A percentile compares a stretch with the other conserved stretches of the same genome.
Conservation (phyloP, 2,113 vertebrate species). For the Eulacestoma nigropectus region DNA sequence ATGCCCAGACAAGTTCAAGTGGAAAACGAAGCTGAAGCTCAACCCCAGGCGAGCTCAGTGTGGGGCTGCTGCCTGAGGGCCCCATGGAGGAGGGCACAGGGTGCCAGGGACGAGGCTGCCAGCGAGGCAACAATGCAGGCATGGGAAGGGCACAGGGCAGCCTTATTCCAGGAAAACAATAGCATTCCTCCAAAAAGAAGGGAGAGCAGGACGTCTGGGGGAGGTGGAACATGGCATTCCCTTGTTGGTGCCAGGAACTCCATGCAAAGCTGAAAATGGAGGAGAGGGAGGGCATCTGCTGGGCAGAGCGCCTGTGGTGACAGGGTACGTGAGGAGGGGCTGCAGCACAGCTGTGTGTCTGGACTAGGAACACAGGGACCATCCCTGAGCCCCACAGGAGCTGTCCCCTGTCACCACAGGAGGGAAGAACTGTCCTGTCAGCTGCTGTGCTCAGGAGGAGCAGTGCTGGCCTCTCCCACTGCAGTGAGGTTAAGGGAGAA, state of each 20-base stretch:
- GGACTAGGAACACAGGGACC: accelerated
- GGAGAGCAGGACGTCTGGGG: background rate
- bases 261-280: background rate
- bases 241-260: background rate
- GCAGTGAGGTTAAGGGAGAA: too few relatives aligned
- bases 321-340: background rate
- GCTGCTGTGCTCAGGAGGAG: background rate
- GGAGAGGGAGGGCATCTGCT: background rate
- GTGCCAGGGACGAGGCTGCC: background rate
- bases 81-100: background rate
- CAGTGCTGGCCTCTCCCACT: background rate
- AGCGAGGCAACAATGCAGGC: accelerated
- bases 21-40: background rate
- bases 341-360: accelerated
- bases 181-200: background rate
- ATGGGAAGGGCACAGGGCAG: background rate
- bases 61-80: background rate
- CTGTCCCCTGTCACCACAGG: background rate
- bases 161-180: background rate
- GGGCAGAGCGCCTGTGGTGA: background rate
- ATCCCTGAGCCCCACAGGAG: background rate
- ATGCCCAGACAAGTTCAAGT: background rate
- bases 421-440: background rate
- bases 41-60: background rate
- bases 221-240: background rate